Conservation (phyloP, 2,888 invertebrate species). For the Zaprionus bogoriensis region DNA sequence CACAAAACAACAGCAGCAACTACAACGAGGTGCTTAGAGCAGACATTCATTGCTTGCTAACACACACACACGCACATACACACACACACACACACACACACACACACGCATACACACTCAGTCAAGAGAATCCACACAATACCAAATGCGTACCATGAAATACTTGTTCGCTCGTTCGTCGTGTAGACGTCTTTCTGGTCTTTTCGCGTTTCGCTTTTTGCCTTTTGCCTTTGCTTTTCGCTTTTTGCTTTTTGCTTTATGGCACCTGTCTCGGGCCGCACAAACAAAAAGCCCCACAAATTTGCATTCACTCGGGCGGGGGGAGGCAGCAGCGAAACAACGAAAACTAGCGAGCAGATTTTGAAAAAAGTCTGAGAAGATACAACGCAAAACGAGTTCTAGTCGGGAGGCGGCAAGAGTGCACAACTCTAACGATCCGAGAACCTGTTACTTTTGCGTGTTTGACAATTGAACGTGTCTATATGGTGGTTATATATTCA, state of each 20-base stretch:
- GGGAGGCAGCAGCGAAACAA: neutral
- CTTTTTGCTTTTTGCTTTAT: constrained; percentile 25
- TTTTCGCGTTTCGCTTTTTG: constrained; percentile 5
- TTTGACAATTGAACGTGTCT: constrained; percentile 56
- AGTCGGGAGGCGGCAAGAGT: neutral
- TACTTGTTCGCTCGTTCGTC: constrained; percentile 23
- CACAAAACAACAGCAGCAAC: constrained; percentile 20
- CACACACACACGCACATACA: constrained; percentile 20
- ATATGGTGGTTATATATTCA: constrained; percentile 45
- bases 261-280: constrained; percentile 59
- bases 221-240: neutral
- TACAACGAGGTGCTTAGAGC: constrained; percentile 5
- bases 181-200: constrained; percentile 5
- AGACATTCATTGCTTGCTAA: too few species aligned
- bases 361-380: neutral
- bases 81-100: constrained; percentile 41
- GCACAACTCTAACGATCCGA: constrained; percentile 2
- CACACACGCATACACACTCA: too few species aligned
- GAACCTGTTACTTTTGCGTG: constrained; percentile 71
- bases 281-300: constrained; percentile 29
- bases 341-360: neutral
- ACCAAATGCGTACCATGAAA: constrained; percentile 42
- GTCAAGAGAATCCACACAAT: constrained; percentile 31
- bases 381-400: neutral
- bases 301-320: constrained; percentile 53